A percentile compares a stretch with the other conserved stretches of the same genome.
Evolutionary conservation across 2,797 vertebrate species (phyloP).

Genomic region (Melanotaenia trifasciata): DNA sequence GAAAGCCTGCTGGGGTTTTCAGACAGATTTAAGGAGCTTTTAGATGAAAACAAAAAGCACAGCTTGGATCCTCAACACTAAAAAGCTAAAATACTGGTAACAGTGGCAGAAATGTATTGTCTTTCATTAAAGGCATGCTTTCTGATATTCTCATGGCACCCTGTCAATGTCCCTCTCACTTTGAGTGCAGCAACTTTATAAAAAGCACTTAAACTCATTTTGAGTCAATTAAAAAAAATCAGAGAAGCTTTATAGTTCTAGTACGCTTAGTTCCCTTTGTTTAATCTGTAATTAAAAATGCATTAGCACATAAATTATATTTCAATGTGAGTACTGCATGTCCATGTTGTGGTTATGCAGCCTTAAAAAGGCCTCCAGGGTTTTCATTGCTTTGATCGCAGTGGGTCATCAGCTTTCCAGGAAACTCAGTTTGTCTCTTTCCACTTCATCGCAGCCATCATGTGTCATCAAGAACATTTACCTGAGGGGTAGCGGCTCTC

Average conservation of each 20-base stretch:
- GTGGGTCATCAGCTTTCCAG: conserved; percentile 19
- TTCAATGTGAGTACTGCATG: neutral
- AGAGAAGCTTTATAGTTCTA: neutral
- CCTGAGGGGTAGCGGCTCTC: conserved; percentile 17
- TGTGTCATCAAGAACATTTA: conserved; percentile 26
- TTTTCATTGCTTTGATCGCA: conserved; percentile 27
- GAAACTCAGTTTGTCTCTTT: conserved; percentile 23
- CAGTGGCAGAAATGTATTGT: too few relatives aligned
- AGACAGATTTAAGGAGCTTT: neutral
- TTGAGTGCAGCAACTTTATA: neutral
- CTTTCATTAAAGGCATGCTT: too few relatives aligned
- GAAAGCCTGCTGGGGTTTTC: conserved; percentile 2
- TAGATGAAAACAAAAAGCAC: neutral
- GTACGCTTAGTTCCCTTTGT: neutral
- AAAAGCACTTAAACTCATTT: neutral
- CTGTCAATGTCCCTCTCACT: neutral
- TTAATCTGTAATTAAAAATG: neutral
- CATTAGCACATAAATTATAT: neutral
- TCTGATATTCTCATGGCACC: neutral
- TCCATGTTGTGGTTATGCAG: neutral
- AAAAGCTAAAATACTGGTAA: too few relatives aligned
- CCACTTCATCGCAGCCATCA: neutral
- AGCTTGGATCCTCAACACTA: neutral
- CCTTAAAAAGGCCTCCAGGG: conserved; percentile 10
- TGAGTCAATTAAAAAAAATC: neutral